These are phyloP conservation scores for Acridotheres tristis DNA, from an alignment of 2,797 vertebrate genomes.

Conservation along the genomic window DNA sequence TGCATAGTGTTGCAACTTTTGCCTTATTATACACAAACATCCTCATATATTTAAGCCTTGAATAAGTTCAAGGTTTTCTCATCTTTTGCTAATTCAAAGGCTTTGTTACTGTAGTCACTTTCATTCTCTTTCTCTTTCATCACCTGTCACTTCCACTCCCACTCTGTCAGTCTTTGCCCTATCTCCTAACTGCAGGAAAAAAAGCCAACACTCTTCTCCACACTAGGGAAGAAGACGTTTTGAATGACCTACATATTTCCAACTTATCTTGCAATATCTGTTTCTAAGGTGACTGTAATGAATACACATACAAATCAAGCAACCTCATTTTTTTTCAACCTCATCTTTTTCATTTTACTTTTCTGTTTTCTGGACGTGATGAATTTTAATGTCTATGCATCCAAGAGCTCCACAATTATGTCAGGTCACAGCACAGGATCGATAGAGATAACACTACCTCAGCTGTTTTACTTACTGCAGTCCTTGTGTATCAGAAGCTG, in stretches of 20 bases:
- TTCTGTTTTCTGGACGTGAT: not conserved
- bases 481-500: not conserved
- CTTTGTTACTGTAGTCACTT: conserved; percentile 46
- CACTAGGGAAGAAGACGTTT: not conserved
- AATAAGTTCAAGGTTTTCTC: conserved; percentile 36
- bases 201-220: not conserved
- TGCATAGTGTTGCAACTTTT: not conserved
- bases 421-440: not conserved
- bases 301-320: not conserved
- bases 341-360: not conserved
- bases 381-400: not conserved
- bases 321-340: not conserved
- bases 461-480: not conserved
- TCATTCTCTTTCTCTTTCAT: conserved; percentile 34
- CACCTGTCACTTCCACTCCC: not conserved
- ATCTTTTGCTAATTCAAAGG: conserved; percentile 37
- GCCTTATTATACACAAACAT: not conserved
- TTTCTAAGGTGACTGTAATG: not conserved
- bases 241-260: conserved; percentile 17
- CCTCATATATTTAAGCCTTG: not conserved
- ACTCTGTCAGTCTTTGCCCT: conserved; percentile 25
- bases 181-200: not conserved
- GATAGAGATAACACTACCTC: not conserved
- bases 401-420: not conserved
- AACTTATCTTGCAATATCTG: not conserved